phyloP scores from a whole-genome alignment of 2,888 invertebrate species.

The Hirtodrosophila cameraria region DNA sequence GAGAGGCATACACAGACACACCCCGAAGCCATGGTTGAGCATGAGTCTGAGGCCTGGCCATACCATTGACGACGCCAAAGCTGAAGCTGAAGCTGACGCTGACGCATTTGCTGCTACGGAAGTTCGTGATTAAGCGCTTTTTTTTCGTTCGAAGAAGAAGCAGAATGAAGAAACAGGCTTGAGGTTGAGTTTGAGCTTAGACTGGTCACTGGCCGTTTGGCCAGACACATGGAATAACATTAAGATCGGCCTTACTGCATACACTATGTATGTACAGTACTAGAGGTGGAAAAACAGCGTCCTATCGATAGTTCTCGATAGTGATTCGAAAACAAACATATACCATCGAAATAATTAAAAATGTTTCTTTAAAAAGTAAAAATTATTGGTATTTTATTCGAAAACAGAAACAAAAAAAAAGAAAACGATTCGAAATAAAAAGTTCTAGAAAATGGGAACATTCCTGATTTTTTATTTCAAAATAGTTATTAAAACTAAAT shows the following conservation, averaged over 20 bases:
- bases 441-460: no score
- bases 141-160: constrained; percentile 10
- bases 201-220: constrained; percentile 30
- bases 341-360: no score
- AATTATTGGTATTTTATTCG: no score
- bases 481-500: no score
- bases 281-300: no score
- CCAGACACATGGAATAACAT: constrained; percentile 38
- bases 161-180: constrained; percentile 48
- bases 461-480: no score
- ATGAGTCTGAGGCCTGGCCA: constrained; percentile 35
- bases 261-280: no score
- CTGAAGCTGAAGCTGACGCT: constrained; percentile 34
- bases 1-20: constrained; percentile 59
- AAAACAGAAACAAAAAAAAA: no score
- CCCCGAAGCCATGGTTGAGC: constrained; percentile 54
- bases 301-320: no score
- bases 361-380: no score
- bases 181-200: constrained; percentile 41
- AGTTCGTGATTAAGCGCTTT: constrained; percentile 72
- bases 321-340: no score
- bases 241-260: constrained; percentile 43
- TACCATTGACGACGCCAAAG: constrained; percentile 42
- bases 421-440: no score
- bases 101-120: constrained; percentile 78